Evolutionary conservation across 2,888 invertebrate species (phyloP).

Genomic region (Drosophila longiperda): DNA sequence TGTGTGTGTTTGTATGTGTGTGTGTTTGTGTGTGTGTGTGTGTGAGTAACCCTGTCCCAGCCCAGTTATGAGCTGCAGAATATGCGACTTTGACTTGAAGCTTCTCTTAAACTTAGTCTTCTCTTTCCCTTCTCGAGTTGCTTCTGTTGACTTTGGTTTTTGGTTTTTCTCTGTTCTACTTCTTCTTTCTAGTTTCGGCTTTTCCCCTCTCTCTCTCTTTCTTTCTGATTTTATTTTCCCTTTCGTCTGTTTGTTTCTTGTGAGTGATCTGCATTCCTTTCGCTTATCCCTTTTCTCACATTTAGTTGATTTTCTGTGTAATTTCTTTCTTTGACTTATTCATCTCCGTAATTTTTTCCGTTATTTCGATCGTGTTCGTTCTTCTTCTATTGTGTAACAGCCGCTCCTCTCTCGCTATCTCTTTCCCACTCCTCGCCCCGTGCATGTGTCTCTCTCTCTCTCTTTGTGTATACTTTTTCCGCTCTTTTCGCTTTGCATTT

Average conservation of each 20-base stretch:
- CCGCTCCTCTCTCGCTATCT: not conserved
- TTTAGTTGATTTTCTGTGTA: not conserved
- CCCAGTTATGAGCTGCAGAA: slow-evolving; percentile 25
- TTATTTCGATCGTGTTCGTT: not conserved
- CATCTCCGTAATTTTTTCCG: not conserved
- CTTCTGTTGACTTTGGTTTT: not conserved
- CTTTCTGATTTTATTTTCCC: not conserved
- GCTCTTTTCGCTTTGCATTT: slow-evolving; percentile 56
- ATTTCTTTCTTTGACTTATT: not conserved
- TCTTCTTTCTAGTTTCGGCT: not conserved
- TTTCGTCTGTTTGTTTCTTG: not conserved
- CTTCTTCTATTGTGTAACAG: not conserved
- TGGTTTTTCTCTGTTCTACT: not conserved
- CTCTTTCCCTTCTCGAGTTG: not conserved
- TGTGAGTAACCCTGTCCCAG: slow-evolving; percentile 38
- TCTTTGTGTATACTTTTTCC: not conserved
- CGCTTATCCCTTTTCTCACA: not conserved
- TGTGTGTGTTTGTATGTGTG: not conserved
- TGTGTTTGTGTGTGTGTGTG: not conserved
- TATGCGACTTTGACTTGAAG: slow-evolving; percentile 37
- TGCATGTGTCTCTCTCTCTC: not conserved
- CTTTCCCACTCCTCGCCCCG: not conserved
- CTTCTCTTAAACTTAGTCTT: not conserved
- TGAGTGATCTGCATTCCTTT: not conserved
- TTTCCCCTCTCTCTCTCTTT: not conserved